Evolutionary conservation across 2,797 vertebrate species (phyloP), one percentile per base, ranked within the genome.

Genomic region (Lacerta agilis): DNA sequence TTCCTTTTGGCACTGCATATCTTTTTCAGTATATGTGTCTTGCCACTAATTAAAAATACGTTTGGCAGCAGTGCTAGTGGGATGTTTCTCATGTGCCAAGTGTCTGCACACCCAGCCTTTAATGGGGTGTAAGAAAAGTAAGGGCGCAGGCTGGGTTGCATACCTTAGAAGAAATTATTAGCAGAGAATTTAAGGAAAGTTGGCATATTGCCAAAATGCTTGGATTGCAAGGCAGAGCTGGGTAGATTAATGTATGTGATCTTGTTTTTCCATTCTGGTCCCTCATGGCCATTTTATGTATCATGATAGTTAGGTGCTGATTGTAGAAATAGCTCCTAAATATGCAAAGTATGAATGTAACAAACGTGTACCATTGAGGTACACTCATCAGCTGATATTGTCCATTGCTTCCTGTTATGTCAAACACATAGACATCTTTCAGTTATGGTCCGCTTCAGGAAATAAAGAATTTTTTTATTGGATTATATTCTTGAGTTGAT

Each of bases 201-300:
- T 5, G 64, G 38, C 92, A 88, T 90, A 82, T 25, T 90, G 38
- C n/a, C 20, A 89, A 0, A 61, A 9, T 33, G 49, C 75, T 86
- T 79, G 25, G 23, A 66, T 18, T 66, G 20, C 55, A 49, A 75
- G 20, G 17, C 18, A 75, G 8, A 64, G 15, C 29, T 86, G 58
- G 18, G 61, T 43, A 76, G 4, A 25, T 36, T 18, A 36, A 76
- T 29, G 8, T n/a, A 66, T 18, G 25, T 38, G 29, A 17, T 73
- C 11, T 84, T 23, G 9, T 61, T 25, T 76, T 76, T 76, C 6
- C 3, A 36, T 83, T 72, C 64, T n/a, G 3, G 0, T 17, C 38
- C 7, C 25, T 61, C 33, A 38, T 41, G 36, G 15, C 72, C 33
- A 76, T 17, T 41, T 75, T 58, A 66, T 17, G 41, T 6, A 25